Percentiles rank a stretch among this genome's conserved stretches.
Conservation (phyloP, 92 coral and sea anemone species). For the Paramuricea clavata region DNA sequence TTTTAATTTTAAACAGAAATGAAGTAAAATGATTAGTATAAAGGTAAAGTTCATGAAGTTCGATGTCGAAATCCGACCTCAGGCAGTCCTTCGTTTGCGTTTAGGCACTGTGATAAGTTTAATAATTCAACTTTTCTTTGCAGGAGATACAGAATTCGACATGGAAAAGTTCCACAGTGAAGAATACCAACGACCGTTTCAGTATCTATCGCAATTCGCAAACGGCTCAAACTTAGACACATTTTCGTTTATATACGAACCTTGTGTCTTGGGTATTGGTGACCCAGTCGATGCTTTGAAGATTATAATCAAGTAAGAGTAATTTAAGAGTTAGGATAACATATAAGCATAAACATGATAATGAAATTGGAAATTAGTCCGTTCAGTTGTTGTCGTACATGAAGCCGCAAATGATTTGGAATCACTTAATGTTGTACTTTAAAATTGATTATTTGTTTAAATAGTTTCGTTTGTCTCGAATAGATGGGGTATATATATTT, state of each 20-base stretch:
- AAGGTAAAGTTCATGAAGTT: not conserved
- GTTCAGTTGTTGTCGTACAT: too few species aligned
- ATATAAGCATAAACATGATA: too few species aligned
- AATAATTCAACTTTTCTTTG: constrained; percentile 47
- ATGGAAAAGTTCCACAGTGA: constrained; percentile 71
- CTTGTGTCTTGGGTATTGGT: constrained; percentile 68
- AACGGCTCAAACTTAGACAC: constrained; percentile 68
- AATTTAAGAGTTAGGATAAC: too few species aligned
- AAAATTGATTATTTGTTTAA: too few species aligned
- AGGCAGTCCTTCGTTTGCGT: not conserved
- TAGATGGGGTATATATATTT: too few species aligned
- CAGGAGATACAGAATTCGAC: constrained; percentile 67
- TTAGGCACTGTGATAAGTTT: too few species aligned
- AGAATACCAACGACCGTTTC: constrained; percentile 84
- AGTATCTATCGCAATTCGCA: constrained; percentile 76
- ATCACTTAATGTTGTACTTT: too few species aligned
- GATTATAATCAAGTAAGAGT: constrained; percentile 68
- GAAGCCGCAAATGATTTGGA: too few species aligned
- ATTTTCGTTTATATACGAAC: constrained; percentile 62
- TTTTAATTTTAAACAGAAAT: too few species aligned
- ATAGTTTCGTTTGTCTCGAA: too few species aligned
- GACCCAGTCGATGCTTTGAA: constrained; percentile 82
- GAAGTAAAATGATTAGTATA: too few species aligned
- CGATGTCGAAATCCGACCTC: not conserved
- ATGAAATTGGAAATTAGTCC: too few species aligned